Evolutionary conservation across 2,888 invertebrate genomes (phyloP).

Genomic region (Tipula confusa): DNA sequence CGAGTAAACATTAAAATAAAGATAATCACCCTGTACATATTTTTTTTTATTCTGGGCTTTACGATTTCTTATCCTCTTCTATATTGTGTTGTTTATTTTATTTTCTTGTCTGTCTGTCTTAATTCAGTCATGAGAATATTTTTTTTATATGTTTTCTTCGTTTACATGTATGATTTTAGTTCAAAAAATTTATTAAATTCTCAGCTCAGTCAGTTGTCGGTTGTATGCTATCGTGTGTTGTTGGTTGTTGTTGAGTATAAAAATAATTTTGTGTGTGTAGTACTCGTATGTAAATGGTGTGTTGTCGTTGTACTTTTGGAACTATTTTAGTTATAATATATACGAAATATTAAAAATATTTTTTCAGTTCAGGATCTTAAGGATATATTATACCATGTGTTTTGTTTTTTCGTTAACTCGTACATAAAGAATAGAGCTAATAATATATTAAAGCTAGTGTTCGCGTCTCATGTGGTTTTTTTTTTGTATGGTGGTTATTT

Average conservation of each 20-base stretch:
- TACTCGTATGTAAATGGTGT: neutral
- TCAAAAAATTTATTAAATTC: neutral
- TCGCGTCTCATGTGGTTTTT: neutral
- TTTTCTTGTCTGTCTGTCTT: constrained; percentile 14
- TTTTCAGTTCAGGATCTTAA: neutral
- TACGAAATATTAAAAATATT: neutral
- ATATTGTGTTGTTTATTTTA: neutral
- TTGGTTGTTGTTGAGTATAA: neutral
- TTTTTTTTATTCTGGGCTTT: neutral
- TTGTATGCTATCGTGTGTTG: neutral
- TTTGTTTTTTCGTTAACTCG: neutral
- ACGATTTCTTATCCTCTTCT: constrained; percentile 3
- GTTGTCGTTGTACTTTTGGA: neutral
- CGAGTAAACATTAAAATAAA: neutral
- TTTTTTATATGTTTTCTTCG: neutral
- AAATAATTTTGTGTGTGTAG: neutral
- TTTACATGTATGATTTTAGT: neutral
- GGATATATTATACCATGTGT: neutral
- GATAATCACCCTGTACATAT: constrained; percentile 1
- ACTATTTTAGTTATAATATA: neutral
- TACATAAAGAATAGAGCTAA: neutral
- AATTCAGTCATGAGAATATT: constrained; percentile 17
- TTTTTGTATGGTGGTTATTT: neutral
- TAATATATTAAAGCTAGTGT: neutral
- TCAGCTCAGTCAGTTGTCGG: constrained; percentile 3